Evolutionary conservation across 2,888 invertebrate species (phyloP), one percentile per base, ranked within the genome.

Genomic region (Geophilus truncorum): DNA sequence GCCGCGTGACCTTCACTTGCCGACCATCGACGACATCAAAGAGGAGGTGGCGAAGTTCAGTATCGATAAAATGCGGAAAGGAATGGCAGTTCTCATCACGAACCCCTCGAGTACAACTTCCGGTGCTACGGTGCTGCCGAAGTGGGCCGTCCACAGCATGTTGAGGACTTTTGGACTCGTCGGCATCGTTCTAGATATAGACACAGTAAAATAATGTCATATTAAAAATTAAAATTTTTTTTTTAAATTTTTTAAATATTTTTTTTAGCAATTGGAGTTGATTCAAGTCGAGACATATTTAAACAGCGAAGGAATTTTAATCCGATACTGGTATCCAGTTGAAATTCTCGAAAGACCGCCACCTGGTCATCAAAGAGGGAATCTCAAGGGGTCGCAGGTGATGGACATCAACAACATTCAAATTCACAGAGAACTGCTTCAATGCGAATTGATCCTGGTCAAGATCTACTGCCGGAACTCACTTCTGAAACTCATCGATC

Each of bases 231-330:
- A 30, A 25, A 76, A 30, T n/a, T n/a, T n/a, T n/a, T n/a, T n/a
- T n/a, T 76, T 4, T 23, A 30, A 75, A 15, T 28, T 30, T 12
- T 18, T 77, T 80, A 45, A 21, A 30, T 1, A 0, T 62, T 62
- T 23, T 75, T 83, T 83, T 10, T 83, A 86, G 86, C 82, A 83
- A 9, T 85, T 85, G 81, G 87, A 87, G 81, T 82, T 87, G 79
- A 86, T 87, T 12, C 86, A 87, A 82, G 87, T 87, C 15, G 87
- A 87, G 83, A 85, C 86, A 0, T 87, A 87, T 83, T 82, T 87
- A 79, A 80, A 86, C 21, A 86, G 86, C 84, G 87, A 87, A 81
- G 87, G 87, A 3, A 86, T 87, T 5, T 83, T 87, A 25, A 86
- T 87, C 1, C 79, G 87, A 28, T 87, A 85, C 84, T 87, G 87